Base-by-base conservation (phyloP, 1,140 invertebrate species). In the Cepaea nemoralis region DNA sequence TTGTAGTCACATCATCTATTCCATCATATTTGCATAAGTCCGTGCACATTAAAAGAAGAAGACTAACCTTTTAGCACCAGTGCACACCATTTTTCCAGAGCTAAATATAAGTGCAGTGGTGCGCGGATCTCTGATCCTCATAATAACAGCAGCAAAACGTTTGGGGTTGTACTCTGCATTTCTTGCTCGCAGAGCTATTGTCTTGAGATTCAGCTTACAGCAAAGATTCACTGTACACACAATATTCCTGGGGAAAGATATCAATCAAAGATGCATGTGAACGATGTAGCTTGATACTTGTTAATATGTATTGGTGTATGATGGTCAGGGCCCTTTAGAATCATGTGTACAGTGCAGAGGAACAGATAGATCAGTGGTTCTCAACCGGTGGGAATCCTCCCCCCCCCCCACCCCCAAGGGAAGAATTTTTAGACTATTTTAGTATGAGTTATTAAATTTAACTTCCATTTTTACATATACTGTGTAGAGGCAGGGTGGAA, bases 81-180 rank as follows among this genome's bases (percentile, higher is more conserved):
- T 99, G 91, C 99, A 99, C 0, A 99, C 99, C 98, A 99, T 99
- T 94, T 99, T 99, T 0, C 99, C 99, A 59, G 98, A 99, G 88
- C 97, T 99, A 90, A 99, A 99, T 85, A 99, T 99, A 16, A 99
- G 92, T 22, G 99, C 99, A 37, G 99, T 99, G 2, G 99, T 99
- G 85, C 99, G 93, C 0, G 99, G 99, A 90, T 99, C 98, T 90
- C 98, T 93, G 89, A 99, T 99, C 90, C 99, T 94, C 99, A 99
- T 99, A 79, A 99, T 99, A 0, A 99, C 98, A 83, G 99, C 99
- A 70, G 99, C 98, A 94, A 99, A 99, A 91, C 99, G 95, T 93
- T 99, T 99, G 40, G 99, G 99, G 93, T 99, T 99, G 88, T 99
- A 99, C 92, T 99, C 99, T 24, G 99, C 99, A 93, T 99, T 99